Evolutionary conservation across 2,113 vertebrate genomes (phyloP), one percentile per base, ranked within the genome.

Genomic region (Oryzias celebensis): DNA sequence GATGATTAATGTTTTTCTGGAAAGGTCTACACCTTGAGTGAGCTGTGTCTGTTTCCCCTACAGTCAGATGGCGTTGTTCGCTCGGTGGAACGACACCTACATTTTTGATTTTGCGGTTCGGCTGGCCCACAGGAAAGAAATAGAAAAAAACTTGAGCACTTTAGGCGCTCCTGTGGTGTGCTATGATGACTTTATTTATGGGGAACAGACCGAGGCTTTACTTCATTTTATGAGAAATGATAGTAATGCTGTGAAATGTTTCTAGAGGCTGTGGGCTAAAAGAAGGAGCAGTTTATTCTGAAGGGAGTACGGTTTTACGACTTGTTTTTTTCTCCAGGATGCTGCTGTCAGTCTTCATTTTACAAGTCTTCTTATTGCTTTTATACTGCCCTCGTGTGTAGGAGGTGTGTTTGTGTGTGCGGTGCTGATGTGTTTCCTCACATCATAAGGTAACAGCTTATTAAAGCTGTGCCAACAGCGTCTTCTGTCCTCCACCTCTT

Each of bases 261-360:
- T 80, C 51, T 50, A 24, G 15, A 51, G 68, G 79, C 61, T 48
- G 67, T 7, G 54, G 36, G 62, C 48, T 53, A n/a, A 47, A 22
- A 17, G 49, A 24, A 41, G 44, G 51, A 70, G 4, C 51, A 47
- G 62, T 57, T 59, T 52, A 51, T n/a, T 54, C 67, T 58, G 79
- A 58, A 36, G 42, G 73, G 65, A 58, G 56, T 62, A 62, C 26
- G 68, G 65, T 52, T 68, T 41, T 47, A 42, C 42, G 47, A 22
- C 67, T 71, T 80, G 45, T 70, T 43, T 66, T 58, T 57, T 55
- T 36, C 36, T 10, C 36, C 45, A 5, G n/a, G 5, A 52, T 26
- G 48, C 59, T 79, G 52, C 59, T 77, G 70, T 77, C 68, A 65
- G 73, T 81, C 64, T 54, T 22, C 23, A 47, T 64, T 66, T 64